Conservation (phyloP, 1,140 invertebrate genomes). For the Elymnias hypermnestra region DNA sequence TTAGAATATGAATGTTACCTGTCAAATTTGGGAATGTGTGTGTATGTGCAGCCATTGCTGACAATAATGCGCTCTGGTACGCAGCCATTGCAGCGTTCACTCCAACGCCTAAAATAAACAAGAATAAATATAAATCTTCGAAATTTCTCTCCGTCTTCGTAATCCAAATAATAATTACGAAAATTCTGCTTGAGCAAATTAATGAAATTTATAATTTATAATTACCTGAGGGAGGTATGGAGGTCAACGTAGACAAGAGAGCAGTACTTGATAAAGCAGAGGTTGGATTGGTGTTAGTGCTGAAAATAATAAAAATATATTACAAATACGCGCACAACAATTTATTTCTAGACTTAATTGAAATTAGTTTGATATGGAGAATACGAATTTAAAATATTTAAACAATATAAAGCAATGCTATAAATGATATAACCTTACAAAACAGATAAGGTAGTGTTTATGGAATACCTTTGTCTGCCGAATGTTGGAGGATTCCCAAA, state of each 20-base stretch:
- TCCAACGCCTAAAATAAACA: constrained; percentile 42
- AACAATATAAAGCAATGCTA: too few species aligned
- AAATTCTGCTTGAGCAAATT: too few species aligned
- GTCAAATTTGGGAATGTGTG: constrained; percentile 58
- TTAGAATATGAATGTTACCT: too few species aligned
- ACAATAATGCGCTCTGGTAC: constrained; percentile 72
- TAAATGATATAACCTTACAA: too few species aligned
- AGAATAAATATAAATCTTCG: constrained; percentile 6
- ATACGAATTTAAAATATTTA: too few species aligned
- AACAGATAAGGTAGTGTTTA: not conserved
- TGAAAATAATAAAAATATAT: constrained; percentile 26
- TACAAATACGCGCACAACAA: too few species aligned
- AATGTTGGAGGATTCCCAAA: constrained; percentile 77
- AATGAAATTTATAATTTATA: not conserved
- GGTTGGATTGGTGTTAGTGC: constrained; percentile 44
- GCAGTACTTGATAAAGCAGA: constrained; percentile 60
- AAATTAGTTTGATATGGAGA: too few species aligned
- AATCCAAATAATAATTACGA: too few species aligned
- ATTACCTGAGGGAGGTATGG: constrained; percentile 59
- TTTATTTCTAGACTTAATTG: too few species aligned
- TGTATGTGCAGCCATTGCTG: constrained; percentile 68
- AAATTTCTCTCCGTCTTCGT: too few species aligned
- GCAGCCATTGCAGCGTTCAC: constrained; percentile 71
- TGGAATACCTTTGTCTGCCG: constrained; percentile 54
- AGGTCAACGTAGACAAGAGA: constrained; percentile 54